Evolutionary conservation across 2,888 invertebrate genomes (phyloP).

Genomic region (Nephrotoma flavescens): DNA sequence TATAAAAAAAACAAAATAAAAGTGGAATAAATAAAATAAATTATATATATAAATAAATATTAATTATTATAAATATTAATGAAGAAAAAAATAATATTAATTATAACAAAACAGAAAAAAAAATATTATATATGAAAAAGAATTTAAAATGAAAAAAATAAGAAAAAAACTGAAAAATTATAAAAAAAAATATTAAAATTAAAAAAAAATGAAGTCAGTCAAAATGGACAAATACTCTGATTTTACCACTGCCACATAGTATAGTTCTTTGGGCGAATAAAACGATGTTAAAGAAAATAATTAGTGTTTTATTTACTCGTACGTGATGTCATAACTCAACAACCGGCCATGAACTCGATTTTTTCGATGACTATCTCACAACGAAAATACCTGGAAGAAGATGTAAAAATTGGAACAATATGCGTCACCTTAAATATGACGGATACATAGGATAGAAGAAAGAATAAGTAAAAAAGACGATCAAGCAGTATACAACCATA

Average conservation of each 20-base stretch:
- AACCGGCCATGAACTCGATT: no score
- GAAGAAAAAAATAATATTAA: background rate
- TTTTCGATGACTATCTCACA: no score
- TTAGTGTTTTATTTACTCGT: no score
- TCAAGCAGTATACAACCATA: no score
- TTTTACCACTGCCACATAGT: conserved; percentile 22
- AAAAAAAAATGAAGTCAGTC: conserved; percentile 15
- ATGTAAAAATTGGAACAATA: no score
- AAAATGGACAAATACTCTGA: conserved; percentile 20
- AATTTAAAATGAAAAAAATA: conserved; percentile 7
- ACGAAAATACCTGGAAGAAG: no score
- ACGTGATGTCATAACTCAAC: no score
- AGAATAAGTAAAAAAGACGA: no score
- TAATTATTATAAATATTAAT: background rate
- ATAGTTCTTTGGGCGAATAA: conserved; percentile 33
- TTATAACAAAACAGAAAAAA: background rate
- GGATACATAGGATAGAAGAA: no score
- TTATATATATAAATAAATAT: conserved; percentile 2
- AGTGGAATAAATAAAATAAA: background rate
- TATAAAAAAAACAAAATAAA: background rate
- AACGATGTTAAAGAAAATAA: conserved; percentile 13
- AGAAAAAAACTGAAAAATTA: no score
- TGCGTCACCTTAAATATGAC: no score
- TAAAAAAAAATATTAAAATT: conserved; percentile 6
- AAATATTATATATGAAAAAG: conserved; percentile 6